A percentile compares a stretch with the other conserved stretches of the same genome.
These are phyloP conservation scores for Synanthedon vespiformis DNA, from an alignment of 2,888 invertebrate species.

Conservation along the genomic window DNA sequence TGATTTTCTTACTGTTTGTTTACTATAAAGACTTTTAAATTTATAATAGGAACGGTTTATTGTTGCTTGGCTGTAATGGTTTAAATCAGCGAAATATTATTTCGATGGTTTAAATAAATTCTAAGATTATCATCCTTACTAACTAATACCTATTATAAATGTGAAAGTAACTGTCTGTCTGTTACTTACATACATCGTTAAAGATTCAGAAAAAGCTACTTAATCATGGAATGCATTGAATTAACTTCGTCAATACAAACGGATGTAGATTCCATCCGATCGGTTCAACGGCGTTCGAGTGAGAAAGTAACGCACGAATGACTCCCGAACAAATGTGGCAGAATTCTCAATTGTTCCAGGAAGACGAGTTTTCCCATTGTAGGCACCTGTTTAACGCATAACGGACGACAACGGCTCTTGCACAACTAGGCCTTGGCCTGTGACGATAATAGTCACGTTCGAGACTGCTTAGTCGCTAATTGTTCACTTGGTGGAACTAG, in stretches of 20 bases:
- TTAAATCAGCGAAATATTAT: too few relatives aligned
- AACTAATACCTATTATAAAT: too few relatives aligned
- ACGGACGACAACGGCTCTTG: slow-evolving; percentile 53
- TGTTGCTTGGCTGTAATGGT: too few relatives aligned
- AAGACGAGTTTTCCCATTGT: slow-evolving; percentile 27
- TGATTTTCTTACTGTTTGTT: too few relatives aligned
- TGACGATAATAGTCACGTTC: slow-evolving; percentile 32
- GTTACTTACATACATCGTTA: too few relatives aligned
- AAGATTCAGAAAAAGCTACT: too few relatives aligned
- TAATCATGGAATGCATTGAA: slow-evolving; percentile 4
- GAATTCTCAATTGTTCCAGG: slow-evolving; percentile 45
- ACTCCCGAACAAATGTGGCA: slow-evolving; percentile 39
- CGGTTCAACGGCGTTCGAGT: slow-evolving; percentile 27
- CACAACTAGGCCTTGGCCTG: slow-evolving; percentile 44
- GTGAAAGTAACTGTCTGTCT: too few relatives aligned
- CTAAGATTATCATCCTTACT: too few relatives aligned
- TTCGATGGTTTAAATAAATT: too few relatives aligned
- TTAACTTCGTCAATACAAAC: slow-evolving; percentile 12
- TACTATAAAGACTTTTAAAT: too few relatives aligned
- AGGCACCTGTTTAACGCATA: slow-evolving; percentile 30
- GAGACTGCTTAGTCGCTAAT: slow-evolving; percentile 15
- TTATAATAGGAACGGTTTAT: too few relatives aligned
- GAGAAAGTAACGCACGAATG: slow-evolving; percentile 47
- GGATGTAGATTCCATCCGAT: slow-evolving; percentile 32
- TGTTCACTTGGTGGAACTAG: slow-evolving; percentile 4